Evolutionary conservation across 37 sponge, comb jelly and placozoan genomes (phyloP), one percentile per base, ranked within the genome.

Genomic region (Corticium candelabrum): DNA sequence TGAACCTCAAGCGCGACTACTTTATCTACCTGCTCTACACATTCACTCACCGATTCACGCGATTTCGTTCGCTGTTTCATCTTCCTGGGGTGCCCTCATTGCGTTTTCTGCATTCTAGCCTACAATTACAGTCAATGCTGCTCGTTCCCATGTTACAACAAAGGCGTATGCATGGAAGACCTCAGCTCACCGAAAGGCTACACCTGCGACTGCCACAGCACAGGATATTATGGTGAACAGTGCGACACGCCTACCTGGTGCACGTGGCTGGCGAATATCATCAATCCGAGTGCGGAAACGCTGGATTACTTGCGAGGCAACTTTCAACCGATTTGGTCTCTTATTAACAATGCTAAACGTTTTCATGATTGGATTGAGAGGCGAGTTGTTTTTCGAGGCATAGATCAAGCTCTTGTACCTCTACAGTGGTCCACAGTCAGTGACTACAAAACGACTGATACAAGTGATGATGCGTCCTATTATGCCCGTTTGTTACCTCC

Each of bases 401-500:
- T 50, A 11, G 21, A 50, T 27, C 15, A 27, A 11, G 62, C 15
- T 11, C 62, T 50, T 21, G 15, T 50, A 50, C 62, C 62, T 27
- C 62, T 21, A 11, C 62, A 50, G 21, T 50, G 62, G 62, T 50
- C 62, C 11, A 50, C 62, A 11, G 11, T 50, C 15, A 50, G 15
- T 31, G 75, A 78, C 5, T 78, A 78, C 30, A 4, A 39, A 7
- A 72, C 79, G 3, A 73, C n/a, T 3, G 35, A 29, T 3, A 41
- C 79, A 3, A 27, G 69, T 68, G 39, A 32, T 68, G 69, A 78
- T 41, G 27, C 30, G n/a, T 73, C 75, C 71, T 74, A 78, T 41
- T 78, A 72, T 78, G 71, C 79, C 79, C 39, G 15, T 67, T 34
- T 4, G 31, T 41, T 78, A 4, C 79, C 79, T 5, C 79, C 79